Evolutionary conservation across 2,113 vertebrate species (phyloP).

Genomic region (Hiodon alosoides): DNA sequence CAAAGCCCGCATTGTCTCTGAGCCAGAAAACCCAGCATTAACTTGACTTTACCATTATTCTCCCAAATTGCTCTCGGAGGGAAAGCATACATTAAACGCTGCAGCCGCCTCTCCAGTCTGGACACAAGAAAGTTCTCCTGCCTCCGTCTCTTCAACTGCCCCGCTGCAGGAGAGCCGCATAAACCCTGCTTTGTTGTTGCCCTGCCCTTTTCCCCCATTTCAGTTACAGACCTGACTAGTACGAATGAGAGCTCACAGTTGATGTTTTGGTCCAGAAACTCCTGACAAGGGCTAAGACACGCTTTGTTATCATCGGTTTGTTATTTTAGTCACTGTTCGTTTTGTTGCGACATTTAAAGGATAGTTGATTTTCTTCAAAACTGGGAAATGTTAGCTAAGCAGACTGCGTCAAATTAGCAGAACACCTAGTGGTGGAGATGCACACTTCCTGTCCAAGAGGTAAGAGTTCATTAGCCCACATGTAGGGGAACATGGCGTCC

Average conservation of each 20-base stretch:
- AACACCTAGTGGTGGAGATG: too few relatives aligned
- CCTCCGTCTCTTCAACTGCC: constrained; percentile 13
- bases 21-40: constrained; percentile 44
- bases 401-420: too few relatives aligned
- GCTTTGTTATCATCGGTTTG: neutral
- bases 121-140: constrained; percentile 31
- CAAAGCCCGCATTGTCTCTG: constrained; percentile 46
- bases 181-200: constrained; percentile 32
- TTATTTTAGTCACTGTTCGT: neutral
- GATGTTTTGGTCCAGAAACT: constrained; percentile 10
- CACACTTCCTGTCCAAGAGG: too few relatives aligned
- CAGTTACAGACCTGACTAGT: constrained; percentile 20
- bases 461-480: too few relatives aligned
- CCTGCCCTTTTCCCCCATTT: constrained; percentile 12
- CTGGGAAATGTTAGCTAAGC: too few relatives aligned
- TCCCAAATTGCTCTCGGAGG: constrained; percentile 37
- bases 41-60: constrained; percentile 42
- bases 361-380: neutral
- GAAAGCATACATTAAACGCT: constrained; percentile 32
- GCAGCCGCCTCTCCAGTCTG: constrained; percentile 24
- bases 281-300: neutral
- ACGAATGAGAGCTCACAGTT: constrained; percentile 3
- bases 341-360: neutral
- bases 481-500: too few relatives aligned
- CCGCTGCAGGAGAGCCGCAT: constrained; percentile 19